Conservation (phyloP, 2,113 vertebrate genomes). For the Amblyornis subalaris region DNA sequence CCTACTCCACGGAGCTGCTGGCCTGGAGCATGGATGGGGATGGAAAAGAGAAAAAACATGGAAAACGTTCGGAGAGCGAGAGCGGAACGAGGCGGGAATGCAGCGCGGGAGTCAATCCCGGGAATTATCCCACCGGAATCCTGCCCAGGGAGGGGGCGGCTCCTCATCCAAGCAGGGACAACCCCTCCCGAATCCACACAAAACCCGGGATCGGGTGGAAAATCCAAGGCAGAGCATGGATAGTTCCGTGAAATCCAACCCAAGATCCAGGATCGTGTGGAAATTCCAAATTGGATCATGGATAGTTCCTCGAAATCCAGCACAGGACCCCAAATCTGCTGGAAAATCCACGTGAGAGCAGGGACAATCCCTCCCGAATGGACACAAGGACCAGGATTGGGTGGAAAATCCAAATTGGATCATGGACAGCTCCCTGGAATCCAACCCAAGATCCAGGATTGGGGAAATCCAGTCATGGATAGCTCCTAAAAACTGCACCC, state of each 20-base stretch:
- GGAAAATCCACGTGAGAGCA: not conserved
- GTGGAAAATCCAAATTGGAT: too few relatives aligned
- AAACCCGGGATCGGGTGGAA: too few relatives aligned
- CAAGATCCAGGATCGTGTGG: not conserved
- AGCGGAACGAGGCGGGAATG: not conserved
- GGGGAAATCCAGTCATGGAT: too few relatives aligned
- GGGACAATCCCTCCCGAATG: too few relatives aligned
- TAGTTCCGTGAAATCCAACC: not conserved
- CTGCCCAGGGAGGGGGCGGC: not conserved
- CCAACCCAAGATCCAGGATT: too few relatives aligned
- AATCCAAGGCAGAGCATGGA: too few relatives aligned
- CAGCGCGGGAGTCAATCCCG: not conserved
- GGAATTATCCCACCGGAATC: not conserved
- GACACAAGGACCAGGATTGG: too few relatives aligned
- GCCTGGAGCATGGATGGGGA: slow-evolving; percentile 27
- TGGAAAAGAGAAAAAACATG: not conserved
- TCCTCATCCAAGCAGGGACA: not conserved
- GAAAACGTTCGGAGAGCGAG: fast-evolving
- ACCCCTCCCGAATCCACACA: too few relatives aligned
- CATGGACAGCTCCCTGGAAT: fast-evolving
- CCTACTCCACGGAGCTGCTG: slow-evolving; percentile 12
- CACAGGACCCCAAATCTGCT: not conserved
- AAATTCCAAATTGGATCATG: not conserved
- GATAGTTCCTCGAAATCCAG: not conserved
- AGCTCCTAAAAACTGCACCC: too few relatives aligned